Evolutionary conservation across 2,888 invertebrate genomes (phyloP).

Genomic region (Archaeoteleia sp.): DNA sequence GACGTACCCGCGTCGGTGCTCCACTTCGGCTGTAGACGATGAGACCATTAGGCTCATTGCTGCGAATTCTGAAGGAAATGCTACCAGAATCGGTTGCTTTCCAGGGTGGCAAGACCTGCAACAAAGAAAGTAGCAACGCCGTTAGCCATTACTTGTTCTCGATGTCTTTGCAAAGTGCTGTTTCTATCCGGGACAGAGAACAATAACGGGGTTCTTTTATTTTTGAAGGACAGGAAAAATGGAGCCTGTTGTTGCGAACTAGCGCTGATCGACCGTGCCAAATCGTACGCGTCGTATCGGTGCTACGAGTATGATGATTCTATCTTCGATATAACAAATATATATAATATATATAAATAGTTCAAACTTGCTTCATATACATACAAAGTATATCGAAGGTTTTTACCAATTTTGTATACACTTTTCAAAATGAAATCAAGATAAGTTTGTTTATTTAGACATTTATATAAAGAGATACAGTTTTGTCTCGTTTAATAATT

Average conservation of each 20-base stretch:
- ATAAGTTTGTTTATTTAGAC: no score
- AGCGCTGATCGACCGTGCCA: constrained; percentile 48
- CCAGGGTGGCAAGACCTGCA: constrained; percentile 92
- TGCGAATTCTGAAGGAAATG: constrained; percentile 95
- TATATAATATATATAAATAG: constrained; percentile 48
- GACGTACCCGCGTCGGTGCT: constrained; percentile 67
- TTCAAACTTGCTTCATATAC: not conserved
- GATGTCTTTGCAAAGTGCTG: constrained; percentile 33
- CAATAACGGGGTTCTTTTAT: constrained; percentile 50
- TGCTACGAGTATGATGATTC: constrained; percentile 9
- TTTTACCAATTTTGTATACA: no score
- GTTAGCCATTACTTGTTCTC: constrained; percentile 41
- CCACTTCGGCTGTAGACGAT: constrained; percentile 92
- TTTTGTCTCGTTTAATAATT: no score
- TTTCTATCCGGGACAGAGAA: constrained; percentile 43
- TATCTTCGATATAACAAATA: constrained; percentile 48
- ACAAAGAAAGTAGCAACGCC: constrained; percentile 61
- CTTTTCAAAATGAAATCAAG: no score
- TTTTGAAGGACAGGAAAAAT: constrained; percentile 45
- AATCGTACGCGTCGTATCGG: constrained; percentile 43
- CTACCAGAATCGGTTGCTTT: constrained; percentile 92
- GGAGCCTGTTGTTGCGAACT: constrained; percentile 41
- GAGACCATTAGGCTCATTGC: constrained; percentile 95
- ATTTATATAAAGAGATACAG: no score
- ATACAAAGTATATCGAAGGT: not conserved